phyloP scores from a whole-genome alignment of 2,888 invertebrate genomes.

The Ptychoptera albimana region DNA sequence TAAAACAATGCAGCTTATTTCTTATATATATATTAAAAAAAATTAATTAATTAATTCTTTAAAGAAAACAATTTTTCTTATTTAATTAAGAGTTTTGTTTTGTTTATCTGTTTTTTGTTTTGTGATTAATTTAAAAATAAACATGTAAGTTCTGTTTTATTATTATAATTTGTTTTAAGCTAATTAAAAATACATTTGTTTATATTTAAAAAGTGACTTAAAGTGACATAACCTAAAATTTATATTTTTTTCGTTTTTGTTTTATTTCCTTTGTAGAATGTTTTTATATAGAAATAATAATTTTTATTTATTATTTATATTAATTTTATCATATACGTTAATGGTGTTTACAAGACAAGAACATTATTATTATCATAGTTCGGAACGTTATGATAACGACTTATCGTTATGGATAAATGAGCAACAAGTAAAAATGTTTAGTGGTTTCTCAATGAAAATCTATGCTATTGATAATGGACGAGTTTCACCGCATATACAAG shows the following conservation, averaged over 20 bases:
- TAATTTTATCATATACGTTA: background rate
- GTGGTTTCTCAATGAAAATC: slow-evolving; percentile 75
- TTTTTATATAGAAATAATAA: slow-evolving; percentile 1
- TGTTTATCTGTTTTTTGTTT: no score
- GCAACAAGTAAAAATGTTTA: slow-evolving; percentile 79
- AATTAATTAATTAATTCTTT: no score
- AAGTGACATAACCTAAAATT: background rate
- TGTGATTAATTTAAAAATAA: no score
- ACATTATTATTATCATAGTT: slow-evolving; percentile 1
- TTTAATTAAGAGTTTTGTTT: no score
- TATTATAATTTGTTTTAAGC: background rate
- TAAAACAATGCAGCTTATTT: no score
- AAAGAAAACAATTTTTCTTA: no score
- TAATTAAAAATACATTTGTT: background rate
- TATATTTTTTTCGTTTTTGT: background rate
- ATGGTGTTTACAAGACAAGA: slow-evolving; percentile 1
- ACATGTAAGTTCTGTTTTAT: background rate
- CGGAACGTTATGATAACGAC: slow-evolving; percentile 29
- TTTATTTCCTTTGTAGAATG: background rate
- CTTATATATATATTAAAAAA: no score
- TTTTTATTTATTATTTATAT: slow-evolving; percentile 1
- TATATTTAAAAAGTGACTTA: background rate
- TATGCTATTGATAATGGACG: slow-evolving; percentile 78
- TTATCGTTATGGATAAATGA: slow-evolving; percentile 82
- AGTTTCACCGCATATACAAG: slow-evolving; percentile 71